These are phyloP conservation scores for Manis crassicaudata DNA, from an alignment of 2,797 vertebrate species.

Conservation along the genomic window DNA sequence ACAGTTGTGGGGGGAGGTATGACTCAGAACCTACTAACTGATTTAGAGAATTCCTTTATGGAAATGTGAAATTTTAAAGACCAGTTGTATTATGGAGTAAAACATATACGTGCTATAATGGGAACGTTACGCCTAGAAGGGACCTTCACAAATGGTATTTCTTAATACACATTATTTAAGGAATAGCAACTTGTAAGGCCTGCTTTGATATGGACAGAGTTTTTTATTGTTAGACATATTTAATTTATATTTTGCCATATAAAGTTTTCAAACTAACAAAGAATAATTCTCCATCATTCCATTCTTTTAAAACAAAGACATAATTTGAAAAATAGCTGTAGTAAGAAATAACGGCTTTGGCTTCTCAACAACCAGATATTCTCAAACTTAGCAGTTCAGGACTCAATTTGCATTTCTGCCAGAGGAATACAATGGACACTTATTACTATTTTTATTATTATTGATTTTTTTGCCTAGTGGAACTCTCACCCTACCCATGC, in stretches of 20 bases:
- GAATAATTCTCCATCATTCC: background rate
- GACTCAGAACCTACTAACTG: background rate
- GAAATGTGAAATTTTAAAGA: background rate
- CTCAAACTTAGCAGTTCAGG: background rate
- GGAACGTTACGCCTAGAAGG: background rate
- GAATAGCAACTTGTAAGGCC: background rate
- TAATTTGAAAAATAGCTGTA: background rate
- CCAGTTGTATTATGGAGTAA: background rate
- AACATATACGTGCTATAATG: background rate
- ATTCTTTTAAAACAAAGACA: background rate
- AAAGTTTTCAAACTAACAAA: background rate
- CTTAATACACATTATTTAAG: background rate
- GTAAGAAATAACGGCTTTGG: background rate
- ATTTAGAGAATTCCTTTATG: background rate
- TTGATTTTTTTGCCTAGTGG: background rate
- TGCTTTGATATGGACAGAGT: background rate
- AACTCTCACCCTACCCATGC: background rate
- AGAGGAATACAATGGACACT: background rate
- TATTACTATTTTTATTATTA: background rate
- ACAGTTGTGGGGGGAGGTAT: fast-evolving
- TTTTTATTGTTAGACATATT: background rate
- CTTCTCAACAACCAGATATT: background rate
- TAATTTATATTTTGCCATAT: background rate
- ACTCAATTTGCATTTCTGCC: background rate
- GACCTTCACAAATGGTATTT: background rate